Evolutionary conservation across 2,113 vertebrate species (phyloP).

Genomic region (Leucopsar rothschildi): DNA sequence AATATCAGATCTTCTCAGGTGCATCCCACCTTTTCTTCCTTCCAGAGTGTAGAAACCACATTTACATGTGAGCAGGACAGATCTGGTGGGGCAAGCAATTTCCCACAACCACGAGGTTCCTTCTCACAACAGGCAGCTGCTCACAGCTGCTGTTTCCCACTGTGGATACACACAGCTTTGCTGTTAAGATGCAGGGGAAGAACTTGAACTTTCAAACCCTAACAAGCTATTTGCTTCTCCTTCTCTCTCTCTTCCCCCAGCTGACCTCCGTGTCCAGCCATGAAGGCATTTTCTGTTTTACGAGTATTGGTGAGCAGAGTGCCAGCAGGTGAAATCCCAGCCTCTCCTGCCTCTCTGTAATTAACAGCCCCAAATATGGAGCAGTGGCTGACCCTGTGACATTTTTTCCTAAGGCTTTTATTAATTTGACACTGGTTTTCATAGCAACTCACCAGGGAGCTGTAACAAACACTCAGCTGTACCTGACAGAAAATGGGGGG

Average conservation of each 20-base stretch:
- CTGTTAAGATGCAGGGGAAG: background rate
- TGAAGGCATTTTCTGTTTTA: background rate
- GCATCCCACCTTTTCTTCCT: background rate
- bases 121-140: background rate
- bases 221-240: background rate
- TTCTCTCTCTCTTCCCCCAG: background rate
- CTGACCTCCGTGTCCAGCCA: background rate
- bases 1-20: background rate
- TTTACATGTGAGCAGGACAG: background rate
- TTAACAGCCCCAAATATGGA: slow-evolving; percentile 33
- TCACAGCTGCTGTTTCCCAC: background rate
- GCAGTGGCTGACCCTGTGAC: background rate
- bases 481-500: slow-evolving; percentile 24
- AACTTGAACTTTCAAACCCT: background rate
- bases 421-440: slow-evolving; percentile 49
- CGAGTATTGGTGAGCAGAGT: background rate
- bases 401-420: slow-evolving; percentile 32
- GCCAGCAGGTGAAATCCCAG: slow-evolving; percentile 28
- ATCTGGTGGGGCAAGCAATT: background rate
- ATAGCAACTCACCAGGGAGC: slow-evolving; percentile 18
- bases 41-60: background rate
- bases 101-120: background rate
- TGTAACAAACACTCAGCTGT: slow-evolving; percentile 29
- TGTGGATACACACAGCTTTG: background rate
- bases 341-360: slow-evolving; percentile 1